Conservation (phyloP, 2,797 vertebrate species). For the Argyrosomus regius region DNA sequence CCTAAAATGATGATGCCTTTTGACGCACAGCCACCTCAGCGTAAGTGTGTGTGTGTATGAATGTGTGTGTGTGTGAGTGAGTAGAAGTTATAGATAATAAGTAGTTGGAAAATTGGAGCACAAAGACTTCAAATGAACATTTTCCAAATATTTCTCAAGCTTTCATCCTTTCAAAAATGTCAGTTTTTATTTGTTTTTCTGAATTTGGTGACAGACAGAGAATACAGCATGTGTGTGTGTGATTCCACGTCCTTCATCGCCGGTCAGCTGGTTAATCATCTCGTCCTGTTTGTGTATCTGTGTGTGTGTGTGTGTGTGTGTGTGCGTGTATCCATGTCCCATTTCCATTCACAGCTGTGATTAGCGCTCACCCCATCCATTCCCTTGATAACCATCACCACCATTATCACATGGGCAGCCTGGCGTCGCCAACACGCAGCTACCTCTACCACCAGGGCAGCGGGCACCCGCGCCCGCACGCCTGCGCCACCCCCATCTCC, state of each 20-base stretch:
- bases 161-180: slow-evolving; percentile 40
- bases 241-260: slow-evolving; percentile 37
- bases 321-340: slow-evolving; percentile 78
- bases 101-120: background rate
- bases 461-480: slow-evolving; percentile 83
- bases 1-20: slow-evolving; percentile 99
- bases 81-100: background rate
- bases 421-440: slow-evolving; percentile 94
- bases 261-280: slow-evolving; percentile 59
- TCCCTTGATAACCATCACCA: slow-evolving; percentile 99
- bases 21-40: slow-evolving; percentile 97
- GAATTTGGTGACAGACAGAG: background rate
- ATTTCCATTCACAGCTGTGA: slow-evolving; percentile 97
- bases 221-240: slow-evolving; percentile 34
- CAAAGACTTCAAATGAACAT: background rate
- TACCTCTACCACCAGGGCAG: slow-evolving; percentile 93
- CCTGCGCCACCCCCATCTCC: slow-evolving; percentile 91
- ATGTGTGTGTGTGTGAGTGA: background rate
- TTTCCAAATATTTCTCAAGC: background rate
- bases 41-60: slow-evolving; percentile 88
- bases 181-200: background rate
- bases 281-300: slow-evolving; percentile 50
- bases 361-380: slow-evolving; percentile 99
- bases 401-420: slow-evolving; percentile 99
- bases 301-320: slow-evolving; percentile 50